These are phyloP conservation scores for Macropus fuliginosus DNA, from an alignment of 2,797 vertebrate genomes.

Conservation along the genomic window DNA sequence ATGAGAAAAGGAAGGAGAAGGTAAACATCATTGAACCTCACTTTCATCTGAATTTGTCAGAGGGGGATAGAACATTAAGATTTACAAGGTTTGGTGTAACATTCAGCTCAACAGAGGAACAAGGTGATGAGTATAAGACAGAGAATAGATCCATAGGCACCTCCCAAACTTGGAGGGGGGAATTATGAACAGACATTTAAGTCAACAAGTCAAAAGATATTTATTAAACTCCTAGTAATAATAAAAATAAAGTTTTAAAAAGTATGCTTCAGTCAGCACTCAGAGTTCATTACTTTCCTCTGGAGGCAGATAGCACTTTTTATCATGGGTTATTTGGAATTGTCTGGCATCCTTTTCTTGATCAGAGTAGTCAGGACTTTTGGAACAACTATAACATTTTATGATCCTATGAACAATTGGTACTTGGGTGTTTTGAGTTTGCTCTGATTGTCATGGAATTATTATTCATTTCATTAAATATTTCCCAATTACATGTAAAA, in stretches of 20 bases:
- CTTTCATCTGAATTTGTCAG: neutral
- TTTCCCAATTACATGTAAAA: neutral
- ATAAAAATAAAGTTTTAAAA: neutral
- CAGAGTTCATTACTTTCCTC: neutral
- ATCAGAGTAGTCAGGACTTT: neutral
- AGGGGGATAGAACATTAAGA: neutral
- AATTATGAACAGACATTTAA: neutral
- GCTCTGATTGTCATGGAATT: neutral
- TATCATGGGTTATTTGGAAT: neutral
- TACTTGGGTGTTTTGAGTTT: neutral
- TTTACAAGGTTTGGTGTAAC: neutral
- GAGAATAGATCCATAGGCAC: neutral
- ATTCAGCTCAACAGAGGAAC: neutral
- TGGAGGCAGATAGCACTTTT: neutral
- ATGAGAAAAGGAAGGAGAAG: neutral
- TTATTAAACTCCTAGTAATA: neutral
- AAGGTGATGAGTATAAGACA: neutral
- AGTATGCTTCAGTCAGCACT: neutral
- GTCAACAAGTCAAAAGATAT: neutral
- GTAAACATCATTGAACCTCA: neutral
- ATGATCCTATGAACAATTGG: neutral
- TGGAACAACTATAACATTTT: neutral
- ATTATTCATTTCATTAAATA: neutral
- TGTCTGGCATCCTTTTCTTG: neutral
- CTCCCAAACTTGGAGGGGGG: neutral